phyloP scores from a whole-genome alignment of 2,797 vertebrate species.

The Pseudocheirus occidentalis region DNA sequence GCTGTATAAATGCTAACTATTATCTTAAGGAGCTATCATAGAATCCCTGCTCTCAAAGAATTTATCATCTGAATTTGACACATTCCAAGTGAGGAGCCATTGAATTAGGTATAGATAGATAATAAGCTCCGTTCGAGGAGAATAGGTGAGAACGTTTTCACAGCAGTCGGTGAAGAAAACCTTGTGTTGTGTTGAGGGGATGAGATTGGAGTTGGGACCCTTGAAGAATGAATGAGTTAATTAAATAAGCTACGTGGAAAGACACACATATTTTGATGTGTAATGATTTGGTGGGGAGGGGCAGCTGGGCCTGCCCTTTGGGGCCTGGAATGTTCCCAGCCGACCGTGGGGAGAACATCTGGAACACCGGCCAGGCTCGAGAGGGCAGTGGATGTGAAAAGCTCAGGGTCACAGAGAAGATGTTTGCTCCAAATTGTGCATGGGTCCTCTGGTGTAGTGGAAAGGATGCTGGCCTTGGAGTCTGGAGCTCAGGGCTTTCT shows the following conservation, averaged over 20 bases:
- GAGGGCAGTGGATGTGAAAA: not conserved
- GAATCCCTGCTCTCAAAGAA: not conserved
- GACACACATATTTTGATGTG: not conserved
- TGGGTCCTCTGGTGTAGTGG: not conserved
- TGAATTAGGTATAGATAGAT: not conserved
- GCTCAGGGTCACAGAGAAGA: not conserved
- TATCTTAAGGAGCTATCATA: not conserved
- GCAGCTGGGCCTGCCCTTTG: not conserved
- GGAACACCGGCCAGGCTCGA: not conserved
- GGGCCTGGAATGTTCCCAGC: not conserved
- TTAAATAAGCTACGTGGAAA: not conserved
- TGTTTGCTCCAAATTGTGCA: not conserved
- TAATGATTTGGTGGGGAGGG: not conserved
- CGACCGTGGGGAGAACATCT: fast-evolving
- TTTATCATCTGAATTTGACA: not conserved
- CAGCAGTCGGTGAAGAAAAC: not conserved
- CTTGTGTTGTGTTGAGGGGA: not conserved
- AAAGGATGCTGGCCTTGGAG: not conserved
- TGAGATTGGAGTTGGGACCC: not conserved
- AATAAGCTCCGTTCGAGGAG: not conserved
- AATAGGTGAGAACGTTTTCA: not conserved
- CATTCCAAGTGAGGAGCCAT: not conserved
- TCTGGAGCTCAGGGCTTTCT: not conserved
- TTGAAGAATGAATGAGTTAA: not conserved
- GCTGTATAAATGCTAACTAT: not conserved